Percentiles rank a stretch among this genome's conserved stretches.
phyloP scores from a whole-genome alignment of 2,797 vertebrate genomes.

The Platyrinchus mystaceus region DNA sequence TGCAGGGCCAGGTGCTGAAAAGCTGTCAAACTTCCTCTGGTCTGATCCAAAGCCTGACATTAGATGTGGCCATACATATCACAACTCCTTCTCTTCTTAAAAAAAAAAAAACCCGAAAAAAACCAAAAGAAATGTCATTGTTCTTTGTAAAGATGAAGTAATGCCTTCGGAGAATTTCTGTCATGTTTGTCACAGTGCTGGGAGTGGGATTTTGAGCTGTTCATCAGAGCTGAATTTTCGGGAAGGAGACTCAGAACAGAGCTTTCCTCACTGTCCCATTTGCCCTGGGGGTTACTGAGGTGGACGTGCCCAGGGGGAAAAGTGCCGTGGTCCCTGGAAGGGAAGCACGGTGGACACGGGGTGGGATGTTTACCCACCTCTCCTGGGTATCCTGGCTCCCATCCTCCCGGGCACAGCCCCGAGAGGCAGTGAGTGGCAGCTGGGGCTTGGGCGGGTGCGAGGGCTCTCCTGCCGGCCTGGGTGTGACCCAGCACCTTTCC shows the following conservation, averaged over 20 bases:
- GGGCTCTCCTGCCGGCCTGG: rapidly evolving
- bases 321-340: background rate
- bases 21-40: background rate
- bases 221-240: background rate
- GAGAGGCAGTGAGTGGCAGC: rapidly evolving
- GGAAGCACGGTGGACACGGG: rapidly evolving
- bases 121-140: background rate
- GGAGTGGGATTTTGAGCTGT: background rate
- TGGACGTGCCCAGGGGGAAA: background rate
- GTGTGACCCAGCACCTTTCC: rapidly evolving
- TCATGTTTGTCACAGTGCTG: background rate
- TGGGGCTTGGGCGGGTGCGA: rapidly evolving
- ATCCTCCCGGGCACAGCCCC: rapidly evolving
- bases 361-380: background rate
- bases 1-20: rapidly evolving
- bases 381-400: background rate
- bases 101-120: background rate
- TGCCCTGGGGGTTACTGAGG: background rate
- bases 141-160: constrained; percentile 1
- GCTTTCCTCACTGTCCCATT: background rate
- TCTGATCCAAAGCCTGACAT: background rate
- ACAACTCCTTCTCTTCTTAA: background rate
- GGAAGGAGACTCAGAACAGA: background rate
- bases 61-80: background rate
- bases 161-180: background rate